These are phyloP conservation scores for Enteromius radiatus DNA, from an alignment of 2,797 vertebrate species.

Conservation along the genomic window DNA sequence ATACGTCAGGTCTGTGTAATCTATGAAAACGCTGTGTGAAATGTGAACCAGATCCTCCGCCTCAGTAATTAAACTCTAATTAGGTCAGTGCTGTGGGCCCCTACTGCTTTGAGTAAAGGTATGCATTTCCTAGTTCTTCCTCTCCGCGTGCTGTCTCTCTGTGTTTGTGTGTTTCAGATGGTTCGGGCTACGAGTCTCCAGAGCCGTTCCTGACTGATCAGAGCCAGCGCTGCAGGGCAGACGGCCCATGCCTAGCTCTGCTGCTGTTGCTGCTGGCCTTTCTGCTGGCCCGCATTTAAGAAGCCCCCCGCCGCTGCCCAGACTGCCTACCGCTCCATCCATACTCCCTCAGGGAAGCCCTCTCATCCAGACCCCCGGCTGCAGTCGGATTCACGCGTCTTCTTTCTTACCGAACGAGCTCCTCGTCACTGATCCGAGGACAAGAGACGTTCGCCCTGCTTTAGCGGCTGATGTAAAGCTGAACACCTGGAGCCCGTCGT, in stretches of 20 bases:
- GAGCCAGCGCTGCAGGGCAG: conserved; percentile 76
- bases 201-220: conserved; percentile 96
- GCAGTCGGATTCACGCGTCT: conserved; percentile 9
- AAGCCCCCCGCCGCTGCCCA: conserved; percentile 60
- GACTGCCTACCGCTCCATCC: conserved; percentile 65
- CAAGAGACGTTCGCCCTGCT: conserved; percentile 33
- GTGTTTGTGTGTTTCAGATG: conserved; percentile 78
- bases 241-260: conserved; percentile 57
- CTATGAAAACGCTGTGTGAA: conserved; percentile 39
- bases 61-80: conserved; percentile 58
- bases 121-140: conserved; percentile 61
- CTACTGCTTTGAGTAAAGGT: conserved; percentile 62
- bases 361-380: conserved; percentile 54
- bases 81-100: conserved; percentile 59
- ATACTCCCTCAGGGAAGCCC: conserved; percentile 78
- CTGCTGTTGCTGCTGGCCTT: conserved; percentile 62
- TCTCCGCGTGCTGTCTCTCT: conserved; percentile 53
- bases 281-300: conserved; percentile 71
- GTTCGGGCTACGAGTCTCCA: conserved; percentile 92
- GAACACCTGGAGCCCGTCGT: conserved; percentile 8
- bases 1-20: conserved; percentile 45
- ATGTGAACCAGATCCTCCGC: conserved; percentile 40
- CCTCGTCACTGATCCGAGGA: conserved; percentile 16
- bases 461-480: conserved; percentile 31
- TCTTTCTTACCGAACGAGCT: conserved; percentile 62